Percentiles rank a stretch among this genome's conserved stretches.
Conservation (phyloP, 1,140 invertebrate genomes). For the Hypsibius dujardini region DNA sequence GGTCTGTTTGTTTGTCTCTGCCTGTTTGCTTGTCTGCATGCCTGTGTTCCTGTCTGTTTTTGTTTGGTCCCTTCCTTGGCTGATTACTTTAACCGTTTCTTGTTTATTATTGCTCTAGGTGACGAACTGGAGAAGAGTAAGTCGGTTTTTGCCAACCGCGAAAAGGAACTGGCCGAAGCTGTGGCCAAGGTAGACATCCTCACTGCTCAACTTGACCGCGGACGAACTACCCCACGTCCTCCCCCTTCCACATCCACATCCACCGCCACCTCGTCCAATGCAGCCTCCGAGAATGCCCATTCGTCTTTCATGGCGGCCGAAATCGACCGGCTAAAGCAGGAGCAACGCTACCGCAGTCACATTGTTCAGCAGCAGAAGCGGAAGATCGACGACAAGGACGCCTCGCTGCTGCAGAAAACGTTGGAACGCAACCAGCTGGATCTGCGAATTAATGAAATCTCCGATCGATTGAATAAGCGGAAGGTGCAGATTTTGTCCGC, state of each 20-base stretch:
- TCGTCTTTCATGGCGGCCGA: neutral
- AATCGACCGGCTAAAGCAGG: neutral
- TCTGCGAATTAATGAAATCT: neutral
- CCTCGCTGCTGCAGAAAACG: neutral
- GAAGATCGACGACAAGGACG: slow-evolving; percentile 1
- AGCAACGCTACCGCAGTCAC: neutral
- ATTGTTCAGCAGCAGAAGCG: neutral
- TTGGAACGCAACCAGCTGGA: neutral
- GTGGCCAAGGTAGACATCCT: slow-evolving; percentile 51
- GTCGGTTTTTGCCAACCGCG: slow-evolving; percentile 87
- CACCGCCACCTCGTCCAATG: too few species aligned
- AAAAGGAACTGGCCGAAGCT: slow-evolving; percentile 81
- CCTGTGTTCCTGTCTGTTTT: too few species aligned
- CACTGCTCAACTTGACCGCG: neutral
- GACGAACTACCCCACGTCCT: neutral
- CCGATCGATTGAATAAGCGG: neutral
- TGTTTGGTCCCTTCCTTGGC: too few species aligned
- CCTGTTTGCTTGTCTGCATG: too few species aligned
- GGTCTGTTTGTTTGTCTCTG: too few species aligned
- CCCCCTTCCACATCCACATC: too few species aligned
- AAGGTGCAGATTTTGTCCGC: too few species aligned
- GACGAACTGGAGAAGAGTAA: slow-evolving; percentile 86
- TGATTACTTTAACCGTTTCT: too few species aligned
- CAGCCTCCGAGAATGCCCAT: too few species aligned
- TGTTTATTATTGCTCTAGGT: too few species aligned